phyloP scores from a whole-genome alignment of 1,140 invertebrate genomes.

The Pygmarrhopalites habei region DNA sequence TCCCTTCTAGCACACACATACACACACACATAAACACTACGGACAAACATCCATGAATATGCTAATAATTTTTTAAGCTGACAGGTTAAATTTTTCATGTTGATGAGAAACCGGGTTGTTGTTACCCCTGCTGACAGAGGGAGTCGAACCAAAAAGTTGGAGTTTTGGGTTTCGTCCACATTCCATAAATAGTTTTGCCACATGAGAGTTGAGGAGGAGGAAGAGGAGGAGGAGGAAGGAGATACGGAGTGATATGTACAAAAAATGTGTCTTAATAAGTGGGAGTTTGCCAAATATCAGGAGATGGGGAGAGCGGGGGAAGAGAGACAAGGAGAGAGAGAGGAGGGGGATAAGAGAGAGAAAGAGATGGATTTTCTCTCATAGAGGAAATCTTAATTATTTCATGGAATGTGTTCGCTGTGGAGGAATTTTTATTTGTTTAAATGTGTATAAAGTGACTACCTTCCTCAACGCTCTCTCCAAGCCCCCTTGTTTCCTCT shows the following conservation, averaged over 20 bases:
- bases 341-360: too few relatives aligned
- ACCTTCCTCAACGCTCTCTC: neutral
- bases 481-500: too few relatives aligned
- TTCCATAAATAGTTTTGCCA: conserved; percentile 5
- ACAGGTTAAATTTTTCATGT: conserved; percentile 13
- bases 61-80: conserved; percentile 18
- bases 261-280: neutral
- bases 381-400: too few relatives aligned
- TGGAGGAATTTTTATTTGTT: conserved; percentile 6
- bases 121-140: conserved; percentile 22
- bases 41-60: conserved; percentile 13
- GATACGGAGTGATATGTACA: neutral
- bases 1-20: too few relatives aligned
- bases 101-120: conserved; percentile 20
- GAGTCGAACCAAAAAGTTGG: neutral
- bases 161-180: conserved; percentile 7
- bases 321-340: neutral
- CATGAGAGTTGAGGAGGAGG: neutral
- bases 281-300: neutral
- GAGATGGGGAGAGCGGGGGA: neutral
- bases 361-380: too few relatives aligned
- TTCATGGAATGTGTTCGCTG: neutral
- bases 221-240: neutral
- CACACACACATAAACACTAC: too few relatives aligned
- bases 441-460: neutral